Conservation (phyloP, 2,797 vertebrate species). For the Amazona ochrocephala region DNA sequence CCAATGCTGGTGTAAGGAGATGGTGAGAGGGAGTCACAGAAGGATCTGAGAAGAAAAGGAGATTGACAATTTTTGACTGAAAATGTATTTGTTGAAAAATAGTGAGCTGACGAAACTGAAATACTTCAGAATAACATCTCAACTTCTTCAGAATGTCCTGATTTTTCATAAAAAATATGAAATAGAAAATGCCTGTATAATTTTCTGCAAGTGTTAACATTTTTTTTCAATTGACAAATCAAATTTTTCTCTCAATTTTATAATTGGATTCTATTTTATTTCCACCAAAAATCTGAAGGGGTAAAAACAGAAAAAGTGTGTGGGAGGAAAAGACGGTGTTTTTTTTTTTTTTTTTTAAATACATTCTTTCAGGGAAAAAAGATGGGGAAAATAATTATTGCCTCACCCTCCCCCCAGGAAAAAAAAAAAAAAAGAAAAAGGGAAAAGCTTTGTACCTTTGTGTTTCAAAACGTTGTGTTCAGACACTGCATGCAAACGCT, state of each 20-base stretch:
- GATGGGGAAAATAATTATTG: conserved; percentile 25
- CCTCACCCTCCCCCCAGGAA: neutral
- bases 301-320: conserved; percentile 58
- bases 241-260: conserved; percentile 51
- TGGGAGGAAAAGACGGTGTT: conserved; percentile 28
- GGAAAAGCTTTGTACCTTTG: neutral
- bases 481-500: neutral
- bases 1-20: neutral
- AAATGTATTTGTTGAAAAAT: conserved; percentile 54
- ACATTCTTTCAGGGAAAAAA: conserved; percentile 1
- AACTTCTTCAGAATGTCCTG: conserved; percentile 33
- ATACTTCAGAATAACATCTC: conserved; percentile 60
- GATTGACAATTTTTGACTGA: conserved; percentile 55
- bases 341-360: neutral
- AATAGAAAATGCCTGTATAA: conserved; percentile 54
- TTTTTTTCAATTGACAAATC: conserved; percentile 61
- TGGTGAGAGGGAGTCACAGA: neutral
- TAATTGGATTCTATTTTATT: conserved; percentile 56
- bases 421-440: neutral
- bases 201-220: conserved; percentile 54
- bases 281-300: conserved; percentile 46
- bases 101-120: conserved; percentile 59
- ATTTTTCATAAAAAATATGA: conserved; percentile 20
- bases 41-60: conserved; percentile 9
- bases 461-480: conserved; percentile 32